Base-by-base conservation (phyloP, 2,113 vertebrate species). In the Plestiodon gilberti region DNA sequence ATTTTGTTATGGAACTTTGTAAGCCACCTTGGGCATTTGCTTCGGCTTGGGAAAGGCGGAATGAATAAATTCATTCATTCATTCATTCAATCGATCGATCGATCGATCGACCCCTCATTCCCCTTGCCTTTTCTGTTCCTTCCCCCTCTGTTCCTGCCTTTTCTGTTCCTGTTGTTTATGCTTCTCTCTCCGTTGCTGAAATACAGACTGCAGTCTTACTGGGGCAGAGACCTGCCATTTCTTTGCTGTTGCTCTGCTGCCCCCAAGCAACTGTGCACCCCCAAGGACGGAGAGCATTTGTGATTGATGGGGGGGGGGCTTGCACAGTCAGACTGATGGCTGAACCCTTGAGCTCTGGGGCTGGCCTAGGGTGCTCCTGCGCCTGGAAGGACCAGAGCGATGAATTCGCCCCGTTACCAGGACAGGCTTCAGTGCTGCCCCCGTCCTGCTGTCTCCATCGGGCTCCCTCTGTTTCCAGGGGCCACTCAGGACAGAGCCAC, bases 401-500 rank as follows among this genome's bases (percentile, higher is more conserved):
- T 17, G 15, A 33, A 18, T 70, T 6, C 35, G 17, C n/a, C 67
- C 33, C n/a, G 33, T 70, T 35, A 20, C 33, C 69, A 7, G 33
- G 65, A 15, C 2, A 33, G 28, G 2, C 69, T 35, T 6, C 1
- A 8, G n/a, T 6, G 4, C 6, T 4, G 1, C n/a, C 69, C 69
- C 15, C 1, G 2, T 0, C 4, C 14, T 14, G 4, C 33, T 17
- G 30, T 28, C 65, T 30, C n/a, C n/a, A n/a, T n/a, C n/a, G n/a
- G n/a, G 8, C 61, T 25, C 64, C 1, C 71, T n/a, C 3, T 6
- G 73, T 38, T 52, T 52, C 43, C 61, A 65, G 22, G 61, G 22
- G 28, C 48, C 48, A 2, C 7, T 78, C 57, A 61, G 55, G n/a
- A 59, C 43, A n/a, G 33, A 30, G 4, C 30, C 17, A 6, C 13